These are phyloP conservation scores for Rhabdomys dilectus DNA, from an alignment of 2,113 vertebrate species.

Conservation along the genomic window DNA sequence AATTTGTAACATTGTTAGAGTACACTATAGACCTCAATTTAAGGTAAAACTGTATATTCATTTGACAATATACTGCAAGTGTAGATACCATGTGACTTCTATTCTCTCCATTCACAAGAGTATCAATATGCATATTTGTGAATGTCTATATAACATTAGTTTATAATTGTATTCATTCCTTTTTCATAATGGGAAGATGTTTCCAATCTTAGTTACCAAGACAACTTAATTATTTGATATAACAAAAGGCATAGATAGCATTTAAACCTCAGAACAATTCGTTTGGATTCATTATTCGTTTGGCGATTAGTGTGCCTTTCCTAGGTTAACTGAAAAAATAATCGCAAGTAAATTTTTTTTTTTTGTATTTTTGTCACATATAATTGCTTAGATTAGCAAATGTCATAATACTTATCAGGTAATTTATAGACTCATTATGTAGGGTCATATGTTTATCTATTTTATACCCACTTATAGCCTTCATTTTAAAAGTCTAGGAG, in stretches of 20 bases:
- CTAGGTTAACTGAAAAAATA: constrained; percentile 36
- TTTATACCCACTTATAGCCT: background rate
- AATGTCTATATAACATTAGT: background rate
- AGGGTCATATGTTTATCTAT: background rate
- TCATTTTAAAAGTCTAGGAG: background rate
- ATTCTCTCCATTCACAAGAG: background rate
- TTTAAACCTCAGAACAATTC: constrained; percentile 42
- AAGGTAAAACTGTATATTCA: background rate
- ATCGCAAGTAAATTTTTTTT: constrained; percentile 16
- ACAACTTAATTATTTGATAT: constrained; percentile 16
- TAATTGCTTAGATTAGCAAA: background rate
- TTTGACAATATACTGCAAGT: background rate
- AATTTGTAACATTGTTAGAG: background rate
- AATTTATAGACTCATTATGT: background rate
- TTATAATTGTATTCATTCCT: background rate
- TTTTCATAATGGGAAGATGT: background rate
- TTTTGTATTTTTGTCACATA: background rate
- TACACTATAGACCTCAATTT: background rate
- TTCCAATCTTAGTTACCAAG: constrained; percentile 52
- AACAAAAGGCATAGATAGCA: constrained; percentile 40
- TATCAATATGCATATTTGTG: background rate
- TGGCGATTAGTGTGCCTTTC: constrained; percentile 10
- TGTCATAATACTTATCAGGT: background rate
- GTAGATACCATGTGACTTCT: background rate
- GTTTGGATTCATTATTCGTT: constrained; percentile 36